These are phyloP conservation scores for Artibeus jamaicensis DNA, from an alignment of 2,797 vertebrate species.

Conservation along the genomic window DNA sequence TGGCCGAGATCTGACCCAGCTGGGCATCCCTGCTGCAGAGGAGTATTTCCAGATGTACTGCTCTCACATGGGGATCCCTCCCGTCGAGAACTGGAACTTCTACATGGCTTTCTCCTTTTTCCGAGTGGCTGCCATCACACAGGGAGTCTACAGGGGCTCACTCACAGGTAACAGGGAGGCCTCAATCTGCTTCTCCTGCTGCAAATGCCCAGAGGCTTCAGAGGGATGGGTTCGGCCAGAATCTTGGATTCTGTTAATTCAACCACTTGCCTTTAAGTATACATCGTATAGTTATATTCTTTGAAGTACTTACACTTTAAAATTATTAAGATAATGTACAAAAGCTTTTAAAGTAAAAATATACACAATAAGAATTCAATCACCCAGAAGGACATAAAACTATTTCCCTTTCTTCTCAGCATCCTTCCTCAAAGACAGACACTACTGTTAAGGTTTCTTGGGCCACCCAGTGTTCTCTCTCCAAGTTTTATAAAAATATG, in stretches of 20 bases:
- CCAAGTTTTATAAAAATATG: not conserved
- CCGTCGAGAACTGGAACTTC: conserved; percentile 83
- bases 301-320: not conserved
- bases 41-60: conserved; percentile 85
- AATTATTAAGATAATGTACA: not conserved
- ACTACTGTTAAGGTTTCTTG: not conserved
- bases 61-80: conserved; percentile 65
- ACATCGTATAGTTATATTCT: not conserved
- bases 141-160: conserved; percentile 76
- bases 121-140: conserved; percentile 82
- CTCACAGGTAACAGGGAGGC: conserved; percentile 80
- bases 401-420: not conserved
- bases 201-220: not conserved
- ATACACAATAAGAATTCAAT: not conserved
- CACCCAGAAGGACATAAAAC: not conserved
- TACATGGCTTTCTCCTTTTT: conserved; percentile 89
- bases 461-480: not conserved
- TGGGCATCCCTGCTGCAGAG: conserved; percentile 83
- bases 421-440: not conserved
- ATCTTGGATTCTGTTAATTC: not conserved
- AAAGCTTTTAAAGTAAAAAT: conserved; percentile 13
- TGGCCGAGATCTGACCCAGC: conserved; percentile 63
- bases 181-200: not conserved
- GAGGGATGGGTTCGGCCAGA: not conserved
- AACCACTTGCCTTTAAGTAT: not conserved